These are phyloP conservation scores for Cheilosia urbana DNA, from an alignment of 2,888 invertebrate genomes.

Conservation along the genomic window DNA sequence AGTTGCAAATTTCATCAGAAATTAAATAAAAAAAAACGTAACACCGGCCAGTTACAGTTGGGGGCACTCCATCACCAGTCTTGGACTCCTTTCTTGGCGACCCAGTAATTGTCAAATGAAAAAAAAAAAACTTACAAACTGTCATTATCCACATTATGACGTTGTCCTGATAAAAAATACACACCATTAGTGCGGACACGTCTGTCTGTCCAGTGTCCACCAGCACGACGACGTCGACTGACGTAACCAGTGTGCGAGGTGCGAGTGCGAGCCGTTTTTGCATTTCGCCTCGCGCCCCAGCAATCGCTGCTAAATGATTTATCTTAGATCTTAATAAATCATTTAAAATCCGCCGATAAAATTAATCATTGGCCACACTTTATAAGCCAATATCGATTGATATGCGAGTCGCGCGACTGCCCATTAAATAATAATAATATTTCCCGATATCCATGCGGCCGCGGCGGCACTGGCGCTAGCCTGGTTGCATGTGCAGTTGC, in stretches of 20 bases:
- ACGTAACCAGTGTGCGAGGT: neutral
- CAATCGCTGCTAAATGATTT: constrained; percentile 80
- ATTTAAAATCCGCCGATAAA: constrained; percentile 80
- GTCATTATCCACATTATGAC: constrained; percentile 18
- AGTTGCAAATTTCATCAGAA: constrained; percentile 28
- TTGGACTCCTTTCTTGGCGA: constrained; percentile 9
- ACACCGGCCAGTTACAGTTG: constrained; percentile 10
- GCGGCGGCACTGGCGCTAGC: constrained; percentile 5
- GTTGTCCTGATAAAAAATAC: constrained; percentile 13
- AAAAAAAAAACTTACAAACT: constrained; percentile 11
- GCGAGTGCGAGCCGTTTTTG: constrained; percentile 9
- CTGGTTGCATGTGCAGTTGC: constrained; percentile 7
- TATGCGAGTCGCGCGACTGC: constrained; percentile 67
- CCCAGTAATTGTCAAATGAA: constrained; percentile 12
- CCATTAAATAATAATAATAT: constrained; percentile 74
- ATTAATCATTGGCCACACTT: constrained; percentile 80
- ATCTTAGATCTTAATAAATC: constrained; percentile 81
- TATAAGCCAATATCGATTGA: constrained; percentile 77
- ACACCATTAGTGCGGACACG: constrained; percentile 21
- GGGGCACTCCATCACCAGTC: constrained; percentile 11
- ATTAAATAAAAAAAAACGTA: constrained; percentile 29
- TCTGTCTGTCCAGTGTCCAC: constrained; percentile 17
- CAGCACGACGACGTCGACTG: neutral
- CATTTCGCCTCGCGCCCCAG: constrained; percentile 42
- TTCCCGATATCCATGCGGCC: constrained; percentile 56